Conservation (phyloP, 2,113 vertebrate species). For the Hydrolagus affinis region DNA sequence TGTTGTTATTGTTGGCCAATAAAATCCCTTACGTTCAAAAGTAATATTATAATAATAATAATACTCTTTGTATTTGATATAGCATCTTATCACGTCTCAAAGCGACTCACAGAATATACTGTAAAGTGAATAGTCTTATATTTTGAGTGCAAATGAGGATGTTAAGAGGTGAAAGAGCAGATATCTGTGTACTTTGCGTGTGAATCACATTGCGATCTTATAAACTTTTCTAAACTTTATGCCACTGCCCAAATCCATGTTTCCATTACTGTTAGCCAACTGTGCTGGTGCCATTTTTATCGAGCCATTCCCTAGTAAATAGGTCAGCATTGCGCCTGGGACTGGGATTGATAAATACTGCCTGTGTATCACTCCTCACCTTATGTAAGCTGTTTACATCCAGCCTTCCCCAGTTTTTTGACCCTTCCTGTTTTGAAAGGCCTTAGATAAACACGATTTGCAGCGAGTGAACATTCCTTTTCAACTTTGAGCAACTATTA, state of each 20-base stretch:
- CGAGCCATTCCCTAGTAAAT: background rate
- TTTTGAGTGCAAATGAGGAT: no score
- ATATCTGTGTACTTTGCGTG: no score
- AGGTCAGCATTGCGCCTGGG: conserved; percentile 3
- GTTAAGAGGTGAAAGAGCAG: no score
- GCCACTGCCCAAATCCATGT: background rate
- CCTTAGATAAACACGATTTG: conserved; percentile 1
- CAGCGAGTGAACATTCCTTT: background rate
- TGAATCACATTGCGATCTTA: no score
- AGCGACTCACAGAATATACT: no score
- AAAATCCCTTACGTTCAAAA: no score
- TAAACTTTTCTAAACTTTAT: background rate
- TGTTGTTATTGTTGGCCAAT: no score
- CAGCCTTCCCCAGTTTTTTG: background rate
- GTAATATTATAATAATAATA: no score
- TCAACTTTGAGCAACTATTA: conserved; percentile 3
- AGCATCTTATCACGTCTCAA: no score
- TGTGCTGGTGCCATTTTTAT: background rate
- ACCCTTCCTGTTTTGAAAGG: conserved; percentile 22
- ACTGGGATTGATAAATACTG: background rate
- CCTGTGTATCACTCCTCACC: conserved; percentile 8
- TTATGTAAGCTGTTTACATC: conserved; percentile 23
- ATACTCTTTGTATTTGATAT: no score
- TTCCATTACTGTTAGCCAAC: background rate
- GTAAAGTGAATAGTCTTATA: no score